These are phyloP conservation scores for Nyctereutes procyonoides DNA, from an alignment of 2,113 vertebrate species.

Conservation along the genomic window DNA sequence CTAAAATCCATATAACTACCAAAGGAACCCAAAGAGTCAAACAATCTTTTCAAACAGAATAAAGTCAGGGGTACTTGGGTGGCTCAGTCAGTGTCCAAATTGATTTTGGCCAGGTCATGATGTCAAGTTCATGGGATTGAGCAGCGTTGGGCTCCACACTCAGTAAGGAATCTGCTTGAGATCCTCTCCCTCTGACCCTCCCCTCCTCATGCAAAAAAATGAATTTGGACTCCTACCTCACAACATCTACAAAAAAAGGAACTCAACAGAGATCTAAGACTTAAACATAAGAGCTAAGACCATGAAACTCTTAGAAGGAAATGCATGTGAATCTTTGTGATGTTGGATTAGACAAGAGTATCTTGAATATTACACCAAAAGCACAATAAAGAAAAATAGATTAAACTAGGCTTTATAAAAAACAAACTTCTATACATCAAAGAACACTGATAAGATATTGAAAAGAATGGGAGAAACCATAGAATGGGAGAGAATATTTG, in stretches of 20 bases:
- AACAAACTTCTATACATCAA: background rate
- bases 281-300: background rate
- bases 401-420: background rate
- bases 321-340: background rate
- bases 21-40: background rate
- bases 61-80: background rate
- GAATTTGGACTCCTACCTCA: background rate
- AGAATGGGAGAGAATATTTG: background rate
- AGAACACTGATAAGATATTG: background rate
- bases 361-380: background rate
- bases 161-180: no score
- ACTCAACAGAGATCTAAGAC: background rate
- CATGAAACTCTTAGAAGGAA: background rate
- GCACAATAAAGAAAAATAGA: background rate
- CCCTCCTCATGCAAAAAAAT: background rate
- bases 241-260: background rate
- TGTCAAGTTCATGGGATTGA: background rate
- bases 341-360: background rate
- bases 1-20: background rate
- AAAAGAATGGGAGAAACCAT: background rate
- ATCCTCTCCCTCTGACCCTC: no score
- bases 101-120: background rate
- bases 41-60: background rate
- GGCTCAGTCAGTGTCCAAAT: background rate
- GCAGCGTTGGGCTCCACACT: background rate